Evolutionary conservation across 2,888 invertebrate genomes (phyloP), one percentile per base, ranked within the genome.

Genomic region (Platycheirus albimanus): DNA sequence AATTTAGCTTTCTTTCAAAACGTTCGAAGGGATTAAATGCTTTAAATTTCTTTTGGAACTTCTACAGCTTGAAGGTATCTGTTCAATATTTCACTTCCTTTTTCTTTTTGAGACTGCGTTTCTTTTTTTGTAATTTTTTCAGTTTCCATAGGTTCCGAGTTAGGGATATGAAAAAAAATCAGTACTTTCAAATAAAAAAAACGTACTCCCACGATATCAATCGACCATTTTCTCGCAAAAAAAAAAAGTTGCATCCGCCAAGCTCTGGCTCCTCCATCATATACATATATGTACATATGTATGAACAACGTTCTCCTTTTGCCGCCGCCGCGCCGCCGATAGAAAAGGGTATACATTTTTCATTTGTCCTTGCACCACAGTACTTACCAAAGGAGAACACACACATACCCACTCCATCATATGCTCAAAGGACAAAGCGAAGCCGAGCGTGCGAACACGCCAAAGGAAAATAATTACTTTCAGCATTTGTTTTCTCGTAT

Each of bases 401-500:
- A 38, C 15, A 19, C 20, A 61, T 15, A 49, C 66, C 52, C 63
- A 52, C 17, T 70, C 17, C 19, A 38, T n/a, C n/a, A n/a, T n/a
- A n/a, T n/a, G n/a, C 56, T 66, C 64, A 75, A 69, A 56, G 63
- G 64, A 71, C 70, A 75, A 69, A 49, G 56, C 63, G 11, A 47
- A 49, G 56, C 49, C 38, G 66, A 67, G 24, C 72, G 67, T 56
- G 74, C 41, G 45, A 80, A 58, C 69, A 30, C 17, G 28, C 76
- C 67, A 83, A 83, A 63, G 69, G 30, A 78, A 83, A 83, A 78
- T 83, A 83, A 83, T 83, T 83, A 83, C 83, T 83, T 83, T 69
- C 54, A 58, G 56, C 64, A 64, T 78, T 83, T 69, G 78, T 69
- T 78, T n/a, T 70, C 43, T 63, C 56, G 58, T 61, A 61, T 61